Percentiles rank a stretch among this genome's conserved stretches.
These are phyloP conservation scores for Platyrinchus mystaceus DNA, from an alignment of 2,797 vertebrate genomes.

Conservation along the genomic window DNA sequence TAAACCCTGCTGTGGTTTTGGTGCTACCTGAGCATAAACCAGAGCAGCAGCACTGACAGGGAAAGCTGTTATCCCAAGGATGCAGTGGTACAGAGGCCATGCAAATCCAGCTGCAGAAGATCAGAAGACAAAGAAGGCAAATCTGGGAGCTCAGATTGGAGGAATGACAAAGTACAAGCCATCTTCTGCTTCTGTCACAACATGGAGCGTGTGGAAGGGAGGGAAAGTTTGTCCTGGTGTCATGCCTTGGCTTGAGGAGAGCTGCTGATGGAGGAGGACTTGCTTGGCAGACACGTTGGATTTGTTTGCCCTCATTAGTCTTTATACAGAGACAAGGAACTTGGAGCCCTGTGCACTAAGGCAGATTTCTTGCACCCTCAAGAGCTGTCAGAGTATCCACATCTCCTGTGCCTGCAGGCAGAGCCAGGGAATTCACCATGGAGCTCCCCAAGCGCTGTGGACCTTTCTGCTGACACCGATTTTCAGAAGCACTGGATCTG, in stretches of 20 bases:
- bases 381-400: neutral
- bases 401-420: neutral
- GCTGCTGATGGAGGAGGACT: neutral
- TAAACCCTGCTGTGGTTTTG: neutral
- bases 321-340: neutral
- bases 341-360: neutral
- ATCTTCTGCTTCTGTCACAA: neutral
- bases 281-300: neutral
- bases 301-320: neutral
- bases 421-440: neutral
- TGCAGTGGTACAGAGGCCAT: neutral
- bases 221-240: neutral
- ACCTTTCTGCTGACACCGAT: fast-evolving
- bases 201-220: fast-evolving
- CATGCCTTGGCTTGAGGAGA: neutral
- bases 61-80: neutral
- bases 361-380: neutral
- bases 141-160: neutral
- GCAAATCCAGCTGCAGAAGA: neutral
- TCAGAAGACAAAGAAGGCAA: neutral
- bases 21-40: neutral
- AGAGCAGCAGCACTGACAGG: fast-evolving
- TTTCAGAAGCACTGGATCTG: neutral
- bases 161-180: neutral
- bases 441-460: neutral